A percentile compares a stretch with the other conserved stretches of the same genome.
Conservation (phyloP, 2,888 invertebrate genomes). For the Drosophila eohydei region DNA sequence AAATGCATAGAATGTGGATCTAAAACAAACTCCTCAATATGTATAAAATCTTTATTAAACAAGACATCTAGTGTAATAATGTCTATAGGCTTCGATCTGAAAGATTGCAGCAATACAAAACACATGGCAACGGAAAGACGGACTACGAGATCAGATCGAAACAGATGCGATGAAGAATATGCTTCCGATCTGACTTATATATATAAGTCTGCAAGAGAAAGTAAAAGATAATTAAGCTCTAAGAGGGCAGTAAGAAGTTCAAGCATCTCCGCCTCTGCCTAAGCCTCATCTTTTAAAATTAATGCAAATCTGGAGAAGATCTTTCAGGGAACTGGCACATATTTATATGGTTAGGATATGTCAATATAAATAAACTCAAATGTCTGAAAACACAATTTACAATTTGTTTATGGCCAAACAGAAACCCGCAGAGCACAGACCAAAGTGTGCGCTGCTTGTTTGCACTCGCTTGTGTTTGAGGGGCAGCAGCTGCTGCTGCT, state of each 20-base stretch:
- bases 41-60: too few species aligned
- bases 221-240: neutral
- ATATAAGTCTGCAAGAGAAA: neutral
- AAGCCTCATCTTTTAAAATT: neutral
- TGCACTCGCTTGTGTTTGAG: slow-evolving; percentile 27
- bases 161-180: too few species aligned
- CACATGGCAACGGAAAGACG: too few species aligned
- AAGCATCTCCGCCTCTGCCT: neutral
- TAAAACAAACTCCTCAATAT: too few species aligned
- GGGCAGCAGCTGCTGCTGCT: slow-evolving; percentile 53
- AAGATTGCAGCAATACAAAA: too few species aligned
- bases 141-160: too few species aligned
- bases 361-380: slow-evolving; percentile 8
- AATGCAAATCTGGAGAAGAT: neutral
- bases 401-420: slow-evolving; percentile 19
- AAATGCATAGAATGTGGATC: too few species aligned
- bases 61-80: too few species aligned
- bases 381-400: neutral
- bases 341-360: slow-evolving; percentile 5
- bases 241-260: too few species aligned
- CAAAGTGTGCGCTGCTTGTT: slow-evolving; percentile 65
- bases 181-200: too few species aligned
- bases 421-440: slow-evolving; percentile 7
- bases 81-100: too few species aligned
- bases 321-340: neutral